phyloP scores from a whole-genome alignment of 2,888 invertebrate genomes.

The Agonopterix alstromeriana region DNA sequence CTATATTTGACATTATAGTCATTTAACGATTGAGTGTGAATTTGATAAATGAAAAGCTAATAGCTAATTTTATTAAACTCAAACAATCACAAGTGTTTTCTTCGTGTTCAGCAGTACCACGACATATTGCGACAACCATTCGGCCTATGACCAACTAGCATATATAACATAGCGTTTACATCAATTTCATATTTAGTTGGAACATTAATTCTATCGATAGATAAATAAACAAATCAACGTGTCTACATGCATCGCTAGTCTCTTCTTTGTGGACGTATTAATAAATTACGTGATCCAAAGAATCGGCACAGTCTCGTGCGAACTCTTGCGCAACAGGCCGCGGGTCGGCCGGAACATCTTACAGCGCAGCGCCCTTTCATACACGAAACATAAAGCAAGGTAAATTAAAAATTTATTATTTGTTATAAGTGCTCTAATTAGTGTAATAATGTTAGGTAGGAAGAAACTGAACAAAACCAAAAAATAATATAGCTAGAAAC shows the following conservation, averaged over 20 bases:
- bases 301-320: slow-evolving; percentile 65
- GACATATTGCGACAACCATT: too few relatives aligned
- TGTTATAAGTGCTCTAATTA: too few relatives aligned
- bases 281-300: slow-evolving; percentile 62
- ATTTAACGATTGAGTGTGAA: too few relatives aligned
- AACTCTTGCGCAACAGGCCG: slow-evolving; percentile 67
- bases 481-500: too few relatives aligned
- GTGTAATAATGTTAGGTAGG: too few relatives aligned
- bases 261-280: slow-evolving; percentile 50
- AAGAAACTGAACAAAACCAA: too few relatives aligned
- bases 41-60: too few relatives aligned
- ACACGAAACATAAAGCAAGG: slow-evolving; percentile 1
- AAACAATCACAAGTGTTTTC: too few relatives aligned
- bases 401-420: not conserved
- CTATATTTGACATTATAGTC: too few relatives aligned
- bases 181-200: not conserved
- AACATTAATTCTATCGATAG: not conserved
- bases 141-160: too few relatives aligned
- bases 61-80: too few relatives aligned
- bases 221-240: not conserved
- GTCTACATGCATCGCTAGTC: slow-evolving; percentile 9
- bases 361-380: not conserved
- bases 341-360: slow-evolving; percentile 21
- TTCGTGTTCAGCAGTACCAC: too few relatives aligned
- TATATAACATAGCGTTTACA: not conserved